phyloP scores from a whole-genome alignment of 2,113 vertebrate genomes.

The Crocuta crocuta region DNA sequence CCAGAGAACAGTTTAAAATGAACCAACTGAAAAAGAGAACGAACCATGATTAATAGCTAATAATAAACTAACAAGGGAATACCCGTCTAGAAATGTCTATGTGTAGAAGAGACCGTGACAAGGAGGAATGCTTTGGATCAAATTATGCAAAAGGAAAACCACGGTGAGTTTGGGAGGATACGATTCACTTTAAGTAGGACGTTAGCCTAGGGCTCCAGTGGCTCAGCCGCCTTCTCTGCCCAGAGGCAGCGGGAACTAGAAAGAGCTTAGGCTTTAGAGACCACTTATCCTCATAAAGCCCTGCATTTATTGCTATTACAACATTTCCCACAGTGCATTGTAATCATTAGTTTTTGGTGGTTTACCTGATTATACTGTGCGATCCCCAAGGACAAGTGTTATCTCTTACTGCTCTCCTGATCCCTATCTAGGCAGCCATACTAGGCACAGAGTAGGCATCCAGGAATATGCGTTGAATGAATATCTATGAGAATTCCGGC shows the following conservation, averaged over 20 bases:
- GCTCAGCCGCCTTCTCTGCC: conserved; percentile 31
- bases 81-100: neutral
- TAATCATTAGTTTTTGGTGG: conserved; percentile 33
- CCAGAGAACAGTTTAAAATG: conserved; percentile 22
- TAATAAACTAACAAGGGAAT: neutral
- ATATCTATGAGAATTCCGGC: neutral
- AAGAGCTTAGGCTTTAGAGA: conserved; percentile 25
- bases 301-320: conserved; percentile 45
- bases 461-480: neutral
- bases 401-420: neutral
- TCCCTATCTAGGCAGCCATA: neutral
- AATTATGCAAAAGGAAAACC: conserved; percentile 8
- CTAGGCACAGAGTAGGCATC: neutral
- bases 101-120: neutral
- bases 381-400: neutral
- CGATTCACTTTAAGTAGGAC: neutral
- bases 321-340: conserved; percentile 40
- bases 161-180: neutral
- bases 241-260: conserved; percentile 47
- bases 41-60: neutral
- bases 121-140: neutral
- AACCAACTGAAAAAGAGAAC: neutral
- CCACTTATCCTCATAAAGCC: conserved; percentile 49
- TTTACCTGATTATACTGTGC: conserved; percentile 3
- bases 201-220: conserved; percentile 34